These are phyloP conservation scores for Spialia ferax DNA, from an alignment of 2,888 invertebrate genomes.

Conservation along the genomic window DNA sequence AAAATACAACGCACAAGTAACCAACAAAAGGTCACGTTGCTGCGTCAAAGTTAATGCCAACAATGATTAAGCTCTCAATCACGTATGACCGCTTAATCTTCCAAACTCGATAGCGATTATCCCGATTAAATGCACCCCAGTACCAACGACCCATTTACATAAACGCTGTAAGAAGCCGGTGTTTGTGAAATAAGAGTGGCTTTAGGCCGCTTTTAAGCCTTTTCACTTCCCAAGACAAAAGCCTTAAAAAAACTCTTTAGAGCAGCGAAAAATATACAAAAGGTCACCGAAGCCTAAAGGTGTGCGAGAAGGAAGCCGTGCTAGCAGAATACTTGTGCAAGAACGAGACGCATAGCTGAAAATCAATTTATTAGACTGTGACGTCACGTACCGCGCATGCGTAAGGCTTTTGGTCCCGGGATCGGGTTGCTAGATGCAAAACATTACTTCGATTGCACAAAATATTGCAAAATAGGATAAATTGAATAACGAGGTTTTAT, in stretches of 20 bases:
- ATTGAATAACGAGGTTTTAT: neutral
- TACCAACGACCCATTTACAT: constrained; percentile 44
- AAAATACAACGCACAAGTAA: neutral
- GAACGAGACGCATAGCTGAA: constrained; percentile 73
- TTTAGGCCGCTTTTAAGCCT: constrained; percentile 66
- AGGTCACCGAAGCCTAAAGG: constrained; percentile 78
- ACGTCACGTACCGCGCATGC: constrained; percentile 83
- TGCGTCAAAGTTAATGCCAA: constrained; percentile 6
- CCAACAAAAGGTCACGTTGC: neutral
- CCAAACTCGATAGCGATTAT: constrained; percentile 11
- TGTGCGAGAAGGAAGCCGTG: constrained; percentile 62
- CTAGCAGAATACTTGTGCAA: constrained; percentile 47
- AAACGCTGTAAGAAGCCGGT: constrained; percentile 48
- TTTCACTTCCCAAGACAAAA: constrained; percentile 77
- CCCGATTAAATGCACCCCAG: constrained; percentile 39
- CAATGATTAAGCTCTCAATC: constrained; percentile 19
- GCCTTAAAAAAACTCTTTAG: constrained; percentile 71
- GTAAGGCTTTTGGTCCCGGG: constrained; percentile 71
- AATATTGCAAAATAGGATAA: neutral
- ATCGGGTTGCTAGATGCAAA: constrained; percentile 65
- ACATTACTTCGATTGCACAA: constrained; percentile 44
- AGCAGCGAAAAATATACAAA: constrained; percentile 80
- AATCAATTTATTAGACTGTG: constrained; percentile 87
- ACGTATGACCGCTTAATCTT: constrained; percentile 15
- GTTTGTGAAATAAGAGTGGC: constrained; percentile 62